Conservation (phyloP, 2,888 invertebrate genomes). For the Apeira syringaria region DNA sequence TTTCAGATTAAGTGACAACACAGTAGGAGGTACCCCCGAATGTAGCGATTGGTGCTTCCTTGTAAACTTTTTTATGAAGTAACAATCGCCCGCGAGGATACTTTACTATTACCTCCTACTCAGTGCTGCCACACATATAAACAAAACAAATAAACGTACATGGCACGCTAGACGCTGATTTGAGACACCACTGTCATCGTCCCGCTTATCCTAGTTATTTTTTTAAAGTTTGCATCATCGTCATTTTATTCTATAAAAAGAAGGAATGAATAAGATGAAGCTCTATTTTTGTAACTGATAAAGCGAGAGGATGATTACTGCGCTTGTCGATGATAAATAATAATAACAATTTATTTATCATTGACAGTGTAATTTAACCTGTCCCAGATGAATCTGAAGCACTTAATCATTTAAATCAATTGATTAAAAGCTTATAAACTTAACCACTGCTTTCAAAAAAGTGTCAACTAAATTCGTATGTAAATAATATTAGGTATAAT, state of each 20-base stretch:
- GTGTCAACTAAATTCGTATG: neutral
- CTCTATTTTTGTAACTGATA: conserved; percentile 42
- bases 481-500: conserved; percentile 5
- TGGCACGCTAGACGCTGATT: conserved; percentile 79
- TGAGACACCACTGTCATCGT: conserved; percentile 78
- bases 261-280: conserved; percentile 35
- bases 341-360: conserved; percentile 46
- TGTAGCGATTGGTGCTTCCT: conserved; percentile 74
- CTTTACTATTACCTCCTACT: conserved; percentile 58
- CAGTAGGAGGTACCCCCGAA: conserved; percentile 73
- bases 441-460: conserved; percentile 8
- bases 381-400: conserved; percentile 79
- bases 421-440: conserved; percentile 1
- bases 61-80: conserved; percentile 46
- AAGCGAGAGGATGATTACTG: conserved; percentile 70
- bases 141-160: conserved; percentile 62
- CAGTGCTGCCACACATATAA: conserved; percentile 70
- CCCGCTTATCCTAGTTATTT: conserved; percentile 61
- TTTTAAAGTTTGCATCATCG: conserved; percentile 25
- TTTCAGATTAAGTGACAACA: conserved; percentile 73
- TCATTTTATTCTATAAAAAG: conserved; percentile 32
- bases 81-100: conserved; percentile 66
- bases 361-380: conserved; percentile 51
- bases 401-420: conserved; percentile 44
- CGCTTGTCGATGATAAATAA: conserved; percentile 58